Percentiles rank a stretch among this genome's conserved stretches.
Evolutionary conservation across 2,888 invertebrate species (phyloP).

Genomic region (Parapristionchus giblindavisi): DNA sequence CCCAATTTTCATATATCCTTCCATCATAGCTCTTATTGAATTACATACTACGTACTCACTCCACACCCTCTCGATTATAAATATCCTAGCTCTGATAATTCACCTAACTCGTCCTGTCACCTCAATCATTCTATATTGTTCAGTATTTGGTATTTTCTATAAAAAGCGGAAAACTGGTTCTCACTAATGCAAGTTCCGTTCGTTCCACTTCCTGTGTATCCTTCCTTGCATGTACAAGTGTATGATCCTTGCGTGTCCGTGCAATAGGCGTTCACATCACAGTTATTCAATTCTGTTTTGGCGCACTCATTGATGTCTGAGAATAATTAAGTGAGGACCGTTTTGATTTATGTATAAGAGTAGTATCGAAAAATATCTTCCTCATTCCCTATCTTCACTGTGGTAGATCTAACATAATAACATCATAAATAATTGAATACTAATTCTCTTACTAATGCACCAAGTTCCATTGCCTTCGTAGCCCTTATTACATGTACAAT

Average conservation of each 20-base stretch:
- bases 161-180: neutral
- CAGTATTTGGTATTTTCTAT: too few relatives aligned
- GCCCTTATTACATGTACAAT: slow-evolving; percentile 32
- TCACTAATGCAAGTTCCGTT: slow-evolving; percentile 34
- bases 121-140: neutral
- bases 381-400: neutral
- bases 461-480: slow-evolving; percentile 36
- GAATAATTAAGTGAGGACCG: neutral
- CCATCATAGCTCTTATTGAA: too few relatives aligned
- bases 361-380: too few relatives aligned
- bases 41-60: too few relatives aligned
- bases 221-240: slow-evolving; percentile 29
- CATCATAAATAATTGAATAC: too few relatives aligned
- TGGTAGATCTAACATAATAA: neutral
- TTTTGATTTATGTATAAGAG: too few relatives aligned
- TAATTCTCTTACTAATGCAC: slow-evolving; percentile 38
- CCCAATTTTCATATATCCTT: too few relatives aligned
- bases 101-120: neutral
- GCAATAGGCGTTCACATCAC: slow-evolving; percentile 33
- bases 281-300: slow-evolving; percentile 6
- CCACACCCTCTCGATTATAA: too few relatives aligned
- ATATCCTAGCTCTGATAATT: too few relatives aligned
- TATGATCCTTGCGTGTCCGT: slow-evolving; percentile 2
- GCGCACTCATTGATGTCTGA: slow-evolving; percentile 14
- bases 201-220: slow-evolving; percentile 31